Base-by-base conservation (phyloP, 2,113 vertebrate genomes). In the Corythoichthys haematopterus region DNA sequence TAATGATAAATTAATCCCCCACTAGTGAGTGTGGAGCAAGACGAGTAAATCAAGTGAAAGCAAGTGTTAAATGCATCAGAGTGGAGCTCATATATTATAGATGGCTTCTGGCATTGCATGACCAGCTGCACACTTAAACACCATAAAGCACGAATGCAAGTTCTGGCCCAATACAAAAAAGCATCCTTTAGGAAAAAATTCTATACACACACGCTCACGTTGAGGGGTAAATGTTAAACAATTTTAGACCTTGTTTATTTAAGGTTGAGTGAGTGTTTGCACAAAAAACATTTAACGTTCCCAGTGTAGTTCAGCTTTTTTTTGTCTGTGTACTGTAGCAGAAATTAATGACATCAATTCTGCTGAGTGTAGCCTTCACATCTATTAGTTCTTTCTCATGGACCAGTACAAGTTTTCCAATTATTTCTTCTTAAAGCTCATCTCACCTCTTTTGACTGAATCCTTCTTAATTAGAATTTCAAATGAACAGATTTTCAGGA, bases 11-110 rank as follows among this genome's bases (percentile, higher is more conserved):
- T 63, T 64, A 46, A 66, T 73, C 53, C 72, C 72, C 74, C 59
- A 28, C 38, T 45, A 38, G 74, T 80, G 80, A 57, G 46, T 40
- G 72, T 75, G 63, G 66, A 81, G 64, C 72, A 66, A 70, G 73
- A 85, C 77, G 70, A 81, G 76, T 77, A 82, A 84, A 83, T 81
- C 82, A 86, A 68, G 85, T 87, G 84, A 84, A 86, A 76, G 71
- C 80, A 85, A 86, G 82, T 85, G 84, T 80, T 85, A 85, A 85
- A 86, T 84, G 78, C 76, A 72, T 48, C 69, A 82, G 78, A 82
- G 82, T 68, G 68, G 68, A 70, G 79, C 64, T 72, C 58, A 83
- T 88, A 73, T 73, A 84, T 85, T 81, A 87, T 87, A 85, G 66
- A 89, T 89, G 75, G 81, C 59, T 43, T 46, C 1, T 79, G 70